Percentiles rank a stretch among this genome's conserved stretches.
phyloP scores from a whole-genome alignment of 2,797 vertebrate species.

The Chromobotia macracanthus region DNA sequence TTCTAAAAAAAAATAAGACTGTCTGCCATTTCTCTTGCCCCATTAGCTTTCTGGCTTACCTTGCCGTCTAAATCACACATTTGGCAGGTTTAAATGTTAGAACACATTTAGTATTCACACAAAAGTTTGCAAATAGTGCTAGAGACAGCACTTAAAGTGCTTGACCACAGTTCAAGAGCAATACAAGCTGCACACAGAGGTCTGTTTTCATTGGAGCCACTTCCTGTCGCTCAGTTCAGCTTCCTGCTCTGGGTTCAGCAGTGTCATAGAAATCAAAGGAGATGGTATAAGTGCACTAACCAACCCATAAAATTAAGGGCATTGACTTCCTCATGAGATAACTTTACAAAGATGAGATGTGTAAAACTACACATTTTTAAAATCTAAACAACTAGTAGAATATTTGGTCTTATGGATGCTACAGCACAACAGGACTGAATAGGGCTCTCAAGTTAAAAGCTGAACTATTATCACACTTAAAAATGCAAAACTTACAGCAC shows the following conservation, averaged over 20 bases:
- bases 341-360: too few species aligned
- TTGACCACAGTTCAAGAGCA: conserved; percentile 42
- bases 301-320: not conserved
- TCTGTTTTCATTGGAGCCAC: conserved; percentile 30
- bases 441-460: too few species aligned
- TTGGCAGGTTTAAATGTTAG: conserved; percentile 23
- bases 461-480: too few species aligned
- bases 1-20: conserved; percentile 3
- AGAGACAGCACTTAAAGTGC: conserved; percentile 28
- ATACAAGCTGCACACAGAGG: conserved; percentile 15
- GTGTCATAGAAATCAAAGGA: conserved; percentile 7
- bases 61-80: conserved; percentile 31
- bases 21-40: conserved; percentile 27
- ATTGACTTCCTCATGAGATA: not conserved
- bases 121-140: conserved; percentile 27
- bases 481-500: too few species aligned
- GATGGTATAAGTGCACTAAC: not conserved
- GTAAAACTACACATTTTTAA: too few species aligned
- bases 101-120: not conserved
- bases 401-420: too few species aligned
- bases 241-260: conserved; percentile 18
- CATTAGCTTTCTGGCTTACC: conserved; percentile 35
- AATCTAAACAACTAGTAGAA: too few species aligned
- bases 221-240: conserved; percentile 18
- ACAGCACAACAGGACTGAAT: too few species aligned